Base-by-base conservation (phyloP, 2,797 vertebrate genomes). In the Crocodylus rhombifer region DNA sequence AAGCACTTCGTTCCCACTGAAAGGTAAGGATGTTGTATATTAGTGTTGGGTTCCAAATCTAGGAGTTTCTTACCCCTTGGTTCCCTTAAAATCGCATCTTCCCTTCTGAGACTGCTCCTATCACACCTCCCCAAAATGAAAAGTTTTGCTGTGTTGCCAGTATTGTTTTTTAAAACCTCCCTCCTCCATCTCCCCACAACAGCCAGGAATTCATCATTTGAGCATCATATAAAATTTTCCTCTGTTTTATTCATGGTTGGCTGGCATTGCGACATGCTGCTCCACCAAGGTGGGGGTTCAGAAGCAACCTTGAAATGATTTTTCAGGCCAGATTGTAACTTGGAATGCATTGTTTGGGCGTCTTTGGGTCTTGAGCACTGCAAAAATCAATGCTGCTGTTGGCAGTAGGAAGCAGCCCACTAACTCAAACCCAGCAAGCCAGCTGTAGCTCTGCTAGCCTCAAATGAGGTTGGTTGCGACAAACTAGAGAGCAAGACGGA, bases 71-170 rank as follows among this genome's bases (percentile, higher is more conserved):
- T 86, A 95, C 91, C 62, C 78, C 91, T 51, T 75, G 65, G 57
- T 77, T 51, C 82, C 61, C 33, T 93, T 58, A 82, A 82, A 58
- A 80, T 82, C 79, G 86, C 73, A 63, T 33, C 7, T 26, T 80
- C 78, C 76, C 85, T 91, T 91, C 81, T 16, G 58, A 94, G 87
- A 79, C 61, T 86, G 83, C 11, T 87, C 33, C 63, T 73, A 89
- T 67, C 7, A 65, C 91, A 90, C 91, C 88, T 95, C 87, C 62
- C 73, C 74, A 85, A 86, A 91, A 93, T 61, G 58, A 93, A 92
- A 92, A 13, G 4, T 77, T 74, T 65, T 95, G 81, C 95, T 94
- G 85, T 79, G 13, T 63, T 96, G 92, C 89, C 94, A 97, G 67
- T 88, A 58, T 96, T 93, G 77, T 92, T 92, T 79, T 86, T 88